Percentiles rank a stretch among this genome's conserved stretches.
Conservation (phyloP, 2,797 vertebrate genomes). For the Sus cebifrons region DNA sequence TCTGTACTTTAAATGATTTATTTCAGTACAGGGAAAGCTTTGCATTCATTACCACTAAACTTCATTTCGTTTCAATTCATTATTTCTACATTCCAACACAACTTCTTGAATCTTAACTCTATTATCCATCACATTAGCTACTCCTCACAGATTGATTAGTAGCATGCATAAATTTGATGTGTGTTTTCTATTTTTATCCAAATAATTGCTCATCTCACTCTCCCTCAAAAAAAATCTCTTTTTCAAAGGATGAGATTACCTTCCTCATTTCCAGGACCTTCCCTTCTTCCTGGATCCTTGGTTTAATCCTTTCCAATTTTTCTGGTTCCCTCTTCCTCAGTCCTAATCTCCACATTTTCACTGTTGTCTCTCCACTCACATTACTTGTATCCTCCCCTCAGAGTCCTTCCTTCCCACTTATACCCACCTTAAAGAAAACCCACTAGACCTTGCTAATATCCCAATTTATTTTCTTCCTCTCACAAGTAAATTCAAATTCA, state of each 20-base stretch:
- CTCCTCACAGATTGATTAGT: conserved; percentile 50
- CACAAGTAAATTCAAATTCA: background rate
- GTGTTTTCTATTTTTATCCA: conserved; percentile 72
- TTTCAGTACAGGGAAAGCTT: conserved; percentile 60
- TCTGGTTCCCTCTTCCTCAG: background rate
- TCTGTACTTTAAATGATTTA: conserved; percentile 73
- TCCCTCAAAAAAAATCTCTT: conserved; percentile 60
- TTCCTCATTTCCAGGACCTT: background rate
- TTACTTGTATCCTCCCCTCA: accelerated
- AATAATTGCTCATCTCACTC: conserved; percentile 65
- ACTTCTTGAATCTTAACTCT: conserved; percentile 59
- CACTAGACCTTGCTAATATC: background rate
- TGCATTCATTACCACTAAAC: conserved; percentile 69
- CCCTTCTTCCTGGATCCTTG: background rate
- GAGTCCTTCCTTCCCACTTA: background rate
- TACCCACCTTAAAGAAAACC: background rate
- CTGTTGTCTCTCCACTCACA: background rate
- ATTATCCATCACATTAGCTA: conserved; percentile 76
- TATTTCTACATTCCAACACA: conserved; percentile 59
- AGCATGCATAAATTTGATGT: conserved; percentile 18
- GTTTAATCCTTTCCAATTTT: background rate
- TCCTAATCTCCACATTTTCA: background rate
- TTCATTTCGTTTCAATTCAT: conserved; percentile 79
- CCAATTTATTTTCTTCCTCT: conserved; percentile 16
- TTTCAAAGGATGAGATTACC: background rate